Percentiles rank a stretch among this genome's conserved stretches.
Evolutionary conservation across 2,113 vertebrate genomes (phyloP).

Genomic region (Poeciliopsis prolifica): DNA sequence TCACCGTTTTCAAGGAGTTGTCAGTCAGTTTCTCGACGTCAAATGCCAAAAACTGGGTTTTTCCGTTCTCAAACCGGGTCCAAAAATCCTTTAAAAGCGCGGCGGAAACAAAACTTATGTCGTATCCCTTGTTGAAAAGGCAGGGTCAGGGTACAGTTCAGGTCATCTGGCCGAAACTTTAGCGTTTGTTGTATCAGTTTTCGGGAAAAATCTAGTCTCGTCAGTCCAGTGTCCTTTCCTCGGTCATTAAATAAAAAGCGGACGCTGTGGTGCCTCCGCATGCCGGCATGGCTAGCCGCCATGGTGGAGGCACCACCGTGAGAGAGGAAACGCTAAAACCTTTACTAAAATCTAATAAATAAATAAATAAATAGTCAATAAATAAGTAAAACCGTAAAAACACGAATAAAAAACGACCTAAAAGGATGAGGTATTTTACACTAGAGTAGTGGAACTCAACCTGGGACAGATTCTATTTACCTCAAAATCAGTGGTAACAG

Average conservation of each 20-base stretch:
- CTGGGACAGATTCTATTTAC: too few relatives aligned
- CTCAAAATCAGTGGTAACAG: too few relatives aligned
- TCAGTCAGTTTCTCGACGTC: neutral
- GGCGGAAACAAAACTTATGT: neutral
- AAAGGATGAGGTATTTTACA: too few relatives aligned
- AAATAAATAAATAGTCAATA: neutral
- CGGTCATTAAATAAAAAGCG: neutral
- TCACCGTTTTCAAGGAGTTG: neutral
- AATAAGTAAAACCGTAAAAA: too few relatives aligned
- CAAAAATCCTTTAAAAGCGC: neutral
- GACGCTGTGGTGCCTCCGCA: neutral
- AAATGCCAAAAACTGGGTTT: neutral
- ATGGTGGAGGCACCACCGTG: neutral
- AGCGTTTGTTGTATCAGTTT: too few relatives aligned
- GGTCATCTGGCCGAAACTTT: neutral
- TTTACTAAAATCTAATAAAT: too few relatives aligned
- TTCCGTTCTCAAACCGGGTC: neutral
- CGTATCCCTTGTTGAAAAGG: neutral
- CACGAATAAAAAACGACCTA: too few relatives aligned
- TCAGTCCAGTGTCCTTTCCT: accelerated
- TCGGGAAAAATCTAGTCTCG: neutral
- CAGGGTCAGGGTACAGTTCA: neutral
- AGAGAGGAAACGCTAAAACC: too few relatives aligned
- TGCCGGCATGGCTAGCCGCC: neutral
- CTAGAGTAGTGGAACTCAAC: too few relatives aligned